Base-by-base conservation (phyloP, 2,113 vertebrate genomes). In the Gopherus flavomarginatus region DNA sequence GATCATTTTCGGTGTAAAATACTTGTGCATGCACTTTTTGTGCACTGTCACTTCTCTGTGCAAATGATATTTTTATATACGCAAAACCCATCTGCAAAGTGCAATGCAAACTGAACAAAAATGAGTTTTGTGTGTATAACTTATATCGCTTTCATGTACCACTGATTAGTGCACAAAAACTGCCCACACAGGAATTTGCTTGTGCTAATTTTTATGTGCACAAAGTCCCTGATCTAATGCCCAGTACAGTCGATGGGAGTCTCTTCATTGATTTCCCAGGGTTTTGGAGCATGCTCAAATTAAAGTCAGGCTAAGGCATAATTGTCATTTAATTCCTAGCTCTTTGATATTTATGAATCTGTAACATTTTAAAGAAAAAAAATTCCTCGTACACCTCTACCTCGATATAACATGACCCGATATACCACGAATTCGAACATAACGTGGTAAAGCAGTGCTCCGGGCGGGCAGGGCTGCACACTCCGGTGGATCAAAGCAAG, bases 271-370 rank as follows among this genome's bases (percentile, higher is more conserved):
- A 49, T 47, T 96, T 93, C 84, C 42, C 47, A 69, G 88, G 85
- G 86, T 82, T 94, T 94, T 94, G 92, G 92, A 52, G 79, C 57
- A 49, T 81, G 78, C n/a, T 27, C 27, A 78, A 85, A 96, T 92
- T 94, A 97, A 96, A 77, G 95, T 88, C 54, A 89, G 85, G 90
- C 93, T 69, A 96, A 93, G 80, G 49, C 29, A 83, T 49, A 89
- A 90, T 95, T 10, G 56, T 92, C 78, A 93, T 59, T 94, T 97
- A 27, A 86, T 88, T 96, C 96, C 56, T 80, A 88, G 65, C 27
- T 17, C 93, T 97, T 96, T 97, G 88, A 96, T 94, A 89, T 90
- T 53, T 86, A 89, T 94, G 78, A 90, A 94, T 91, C 90, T 89
- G 50, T 95, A 95, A 87, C 59, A 80, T 86, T 92, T 95, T 94